Conservation (phyloP, 2,113 vertebrate genomes). For the Gopherus evgoodei region DNA sequence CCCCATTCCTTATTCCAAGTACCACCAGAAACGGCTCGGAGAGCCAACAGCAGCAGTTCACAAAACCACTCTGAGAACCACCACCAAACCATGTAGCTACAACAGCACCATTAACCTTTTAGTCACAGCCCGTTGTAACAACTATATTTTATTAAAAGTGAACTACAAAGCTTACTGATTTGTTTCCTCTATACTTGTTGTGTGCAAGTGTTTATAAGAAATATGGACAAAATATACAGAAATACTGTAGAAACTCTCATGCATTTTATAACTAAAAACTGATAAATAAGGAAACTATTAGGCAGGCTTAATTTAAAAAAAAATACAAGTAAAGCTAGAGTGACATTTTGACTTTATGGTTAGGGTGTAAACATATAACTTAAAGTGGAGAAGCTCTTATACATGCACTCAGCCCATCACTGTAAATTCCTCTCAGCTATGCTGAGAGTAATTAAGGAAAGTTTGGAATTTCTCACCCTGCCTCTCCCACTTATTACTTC, state of each 20-base stretch:
- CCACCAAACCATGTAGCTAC: not conserved
- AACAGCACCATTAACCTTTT: rapidly evolving
- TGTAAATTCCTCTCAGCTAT: not conserved
- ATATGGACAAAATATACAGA: not conserved
- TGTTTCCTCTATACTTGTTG: not conserved
- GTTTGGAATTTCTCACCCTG: not conserved
- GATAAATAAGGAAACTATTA: not conserved
- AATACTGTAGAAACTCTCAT: not conserved
- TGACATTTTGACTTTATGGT: not conserved
- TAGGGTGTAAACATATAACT: not conserved
- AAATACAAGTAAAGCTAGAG: not conserved
- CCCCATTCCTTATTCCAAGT: not conserved
- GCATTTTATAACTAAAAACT: not conserved
- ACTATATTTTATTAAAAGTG: not conserved
- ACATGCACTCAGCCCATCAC: not conserved
- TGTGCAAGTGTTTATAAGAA: not conserved
- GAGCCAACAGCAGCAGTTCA: not conserved
- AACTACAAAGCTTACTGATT: not conserved
- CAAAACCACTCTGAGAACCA: not conserved
- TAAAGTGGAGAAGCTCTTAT: not conserved
- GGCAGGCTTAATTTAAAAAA: not conserved
- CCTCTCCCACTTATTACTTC: not conserved
- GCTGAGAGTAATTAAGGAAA: not conserved
- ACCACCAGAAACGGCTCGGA: rapidly evolving
- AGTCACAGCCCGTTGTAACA: not conserved